These are phyloP conservation scores for Caradrina kadenii DNA, from an alignment of 2,888 invertebrate genomes.

Conservation along the genomic window DNA sequence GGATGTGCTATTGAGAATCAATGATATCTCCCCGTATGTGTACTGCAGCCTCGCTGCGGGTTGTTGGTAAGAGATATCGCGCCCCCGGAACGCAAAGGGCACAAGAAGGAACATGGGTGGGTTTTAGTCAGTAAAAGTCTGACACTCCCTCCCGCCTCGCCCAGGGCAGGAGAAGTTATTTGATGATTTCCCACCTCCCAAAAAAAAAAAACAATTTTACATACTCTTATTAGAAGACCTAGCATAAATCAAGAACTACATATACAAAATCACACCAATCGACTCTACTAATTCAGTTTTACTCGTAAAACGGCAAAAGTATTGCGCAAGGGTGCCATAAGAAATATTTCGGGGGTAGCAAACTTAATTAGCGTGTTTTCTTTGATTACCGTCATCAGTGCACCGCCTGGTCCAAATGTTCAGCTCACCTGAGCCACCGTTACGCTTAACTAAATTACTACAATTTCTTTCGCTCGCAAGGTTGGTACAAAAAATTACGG, in stretches of 20 bases:
- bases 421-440: conserved; percentile 84
- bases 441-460: conserved; percentile 83
- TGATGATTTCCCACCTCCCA: too few relatives aligned
- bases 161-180: too few relatives aligned
- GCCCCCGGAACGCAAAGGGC: too few relatives aligned
- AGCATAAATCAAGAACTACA: conserved; percentile 5
- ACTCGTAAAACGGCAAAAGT: conserved; percentile 63
- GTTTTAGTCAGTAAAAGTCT: too few relatives aligned
- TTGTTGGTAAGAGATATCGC: too few relatives aligned
- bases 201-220: neutral
- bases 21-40: too few relatives aligned
- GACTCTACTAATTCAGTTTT: conserved; percentile 58
- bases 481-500: conserved; percentile 73
- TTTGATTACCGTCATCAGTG: conserved; percentile 89
- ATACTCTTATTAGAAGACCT: neutral
- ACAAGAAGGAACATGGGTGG: too few relatives aligned
- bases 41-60: too few relatives aligned
- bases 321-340: conserved; percentile 60
- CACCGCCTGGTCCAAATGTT: conserved; percentile 85
- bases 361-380: conserved; percentile 89
- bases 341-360: conserved; percentile 81
- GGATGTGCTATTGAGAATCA: too few relatives aligned
- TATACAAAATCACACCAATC: conserved; percentile 20
- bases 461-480: conserved; percentile 79
- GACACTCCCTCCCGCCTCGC: too few relatives aligned